Evolutionary conservation across 2,113 vertebrate genomes (phyloP).

Genomic region (Condylura cristata): DNA sequence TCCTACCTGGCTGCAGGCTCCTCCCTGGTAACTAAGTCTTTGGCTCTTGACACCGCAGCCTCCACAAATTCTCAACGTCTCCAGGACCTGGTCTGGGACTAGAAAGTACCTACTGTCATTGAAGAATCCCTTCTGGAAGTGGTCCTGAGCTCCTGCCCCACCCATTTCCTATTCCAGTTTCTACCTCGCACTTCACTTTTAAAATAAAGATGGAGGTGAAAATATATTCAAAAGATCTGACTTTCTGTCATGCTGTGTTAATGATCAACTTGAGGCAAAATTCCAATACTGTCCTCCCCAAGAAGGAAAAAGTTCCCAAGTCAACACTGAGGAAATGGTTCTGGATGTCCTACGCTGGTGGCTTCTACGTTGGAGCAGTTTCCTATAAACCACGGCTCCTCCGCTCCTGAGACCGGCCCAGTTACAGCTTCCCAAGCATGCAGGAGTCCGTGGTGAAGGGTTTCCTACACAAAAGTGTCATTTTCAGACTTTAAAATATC

Average conservation of each 20-base stretch:
- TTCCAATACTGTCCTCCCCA: conserved; percentile 35
- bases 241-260: background rate
- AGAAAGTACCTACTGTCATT: background rate
- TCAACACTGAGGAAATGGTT: background rate
- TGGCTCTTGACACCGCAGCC: background rate
- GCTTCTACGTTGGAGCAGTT: background rate
- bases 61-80: background rate
- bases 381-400: background rate
- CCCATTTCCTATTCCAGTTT: conserved; percentile 13
- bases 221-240: conserved; percentile 61
- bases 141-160: background rate
- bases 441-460: background rate
- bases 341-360: background rate
- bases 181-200: conserved; percentile 60
- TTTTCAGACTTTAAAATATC: conserved; percentile 27
- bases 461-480: background rate
- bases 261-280: conserved; percentile 44
- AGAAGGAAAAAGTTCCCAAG: background rate
- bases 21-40: background rate
- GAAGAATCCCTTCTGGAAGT: background rate
- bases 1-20: background rate
- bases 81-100: background rate
- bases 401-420: background rate
- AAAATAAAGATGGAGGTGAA: conserved; percentile 69
- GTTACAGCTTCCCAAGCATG: background rate